phyloP scores from a whole-genome alignment of 2,113 vertebrate species.

The Seriola dumerili region DNA sequence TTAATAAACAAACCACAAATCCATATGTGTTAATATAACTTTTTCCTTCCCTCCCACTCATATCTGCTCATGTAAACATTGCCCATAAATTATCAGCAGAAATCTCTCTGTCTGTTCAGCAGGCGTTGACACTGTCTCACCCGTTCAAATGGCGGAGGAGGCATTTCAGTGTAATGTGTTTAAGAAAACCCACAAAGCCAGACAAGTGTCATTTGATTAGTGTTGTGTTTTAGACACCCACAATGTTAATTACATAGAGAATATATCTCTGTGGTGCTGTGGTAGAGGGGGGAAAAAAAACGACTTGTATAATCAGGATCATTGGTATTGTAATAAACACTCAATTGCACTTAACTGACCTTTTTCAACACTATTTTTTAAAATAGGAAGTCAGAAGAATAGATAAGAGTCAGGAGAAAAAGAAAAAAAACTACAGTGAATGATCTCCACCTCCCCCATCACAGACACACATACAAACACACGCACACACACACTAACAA shows the following conservation, averaged over 20 bases:
- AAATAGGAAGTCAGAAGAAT: slow-evolving; percentile 34
- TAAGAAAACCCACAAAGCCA: slow-evolving; percentile 53
- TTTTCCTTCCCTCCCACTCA: background rate
- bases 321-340: slow-evolving; percentile 66
- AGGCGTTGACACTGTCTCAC: slow-evolving; percentile 18
- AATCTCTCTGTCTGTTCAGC: background rate
- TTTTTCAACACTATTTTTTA: slow-evolving; percentile 38
- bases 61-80: slow-evolving; percentile 24
- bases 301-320: slow-evolving; percentile 39
- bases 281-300: slow-evolving; percentile 20
- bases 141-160: slow-evolving; percentile 48
- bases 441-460: background rate
- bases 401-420: slow-evolving; percentile 22
- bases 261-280: slow-evolving; percentile 42
- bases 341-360: slow-evolving; percentile 45
- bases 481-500: slow-evolving; percentile 33
- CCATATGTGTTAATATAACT: slow-evolving; percentile 3
- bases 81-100: slow-evolving; percentile 2
- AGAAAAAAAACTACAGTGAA: slow-evolving; percentile 16
- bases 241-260: slow-evolving; percentile 64
- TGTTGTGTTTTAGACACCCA: slow-evolving; percentile 62
- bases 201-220: slow-evolving; percentile 68
- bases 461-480: slow-evolving; percentile 5
- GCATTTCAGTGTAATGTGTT: slow-evolving; percentile 32
- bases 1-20: slow-evolving; percentile 1